A percentile compares a stretch with the other conserved stretches of the same genome.
Conservation (phyloP, 1,140 invertebrate genomes). For the Aphaenogaster rudis region DNA sequence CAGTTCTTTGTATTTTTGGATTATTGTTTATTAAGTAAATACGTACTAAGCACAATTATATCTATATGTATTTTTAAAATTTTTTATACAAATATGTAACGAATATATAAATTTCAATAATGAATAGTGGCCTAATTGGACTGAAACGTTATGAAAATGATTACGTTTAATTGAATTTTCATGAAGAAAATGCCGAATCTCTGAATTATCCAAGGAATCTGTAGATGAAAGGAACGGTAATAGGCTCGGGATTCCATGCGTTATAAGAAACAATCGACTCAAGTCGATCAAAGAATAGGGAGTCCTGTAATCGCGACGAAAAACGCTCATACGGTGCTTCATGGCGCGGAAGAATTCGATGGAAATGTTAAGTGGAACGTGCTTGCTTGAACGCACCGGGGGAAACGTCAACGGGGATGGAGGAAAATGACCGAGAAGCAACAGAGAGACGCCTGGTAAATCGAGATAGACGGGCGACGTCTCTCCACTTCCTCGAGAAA, state of each 20-base stretch:
- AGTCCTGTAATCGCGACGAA: slow-evolving; percentile 57
- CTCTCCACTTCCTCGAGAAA: slow-evolving; percentile 65
- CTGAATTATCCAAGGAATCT: not conserved
- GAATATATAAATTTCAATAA: not conserved
- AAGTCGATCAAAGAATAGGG: slow-evolving; percentile 39
- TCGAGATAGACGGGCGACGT: slow-evolving; percentile 69
- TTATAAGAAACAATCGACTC: slow-evolving; percentile 41
- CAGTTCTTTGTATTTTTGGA: not conserved
- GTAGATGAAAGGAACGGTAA: slow-evolving; percentile 7
- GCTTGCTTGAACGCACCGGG: slow-evolving; percentile 47
- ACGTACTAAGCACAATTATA: not conserved
- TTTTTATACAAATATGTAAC: not conserved
- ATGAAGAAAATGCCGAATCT: not conserved
- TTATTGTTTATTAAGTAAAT: not conserved
- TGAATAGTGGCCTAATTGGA: not conserved
- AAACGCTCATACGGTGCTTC: slow-evolving; percentile 57
- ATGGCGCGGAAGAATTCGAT: slow-evolving; percentile 81
- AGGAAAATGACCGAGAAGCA: slow-evolving; percentile 67
- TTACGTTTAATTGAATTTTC: not conserved
- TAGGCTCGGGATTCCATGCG: not conserved
- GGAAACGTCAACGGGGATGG: slow-evolving; percentile 41
- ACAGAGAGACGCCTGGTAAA: slow-evolving; percentile 66
- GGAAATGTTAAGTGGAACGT: slow-evolving; percentile 79
- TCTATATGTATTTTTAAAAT: not conserved
- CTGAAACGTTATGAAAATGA: not conserved